Base-by-base conservation (phyloP, 2,888 invertebrate species). In the Campoletis raptor region DNA sequence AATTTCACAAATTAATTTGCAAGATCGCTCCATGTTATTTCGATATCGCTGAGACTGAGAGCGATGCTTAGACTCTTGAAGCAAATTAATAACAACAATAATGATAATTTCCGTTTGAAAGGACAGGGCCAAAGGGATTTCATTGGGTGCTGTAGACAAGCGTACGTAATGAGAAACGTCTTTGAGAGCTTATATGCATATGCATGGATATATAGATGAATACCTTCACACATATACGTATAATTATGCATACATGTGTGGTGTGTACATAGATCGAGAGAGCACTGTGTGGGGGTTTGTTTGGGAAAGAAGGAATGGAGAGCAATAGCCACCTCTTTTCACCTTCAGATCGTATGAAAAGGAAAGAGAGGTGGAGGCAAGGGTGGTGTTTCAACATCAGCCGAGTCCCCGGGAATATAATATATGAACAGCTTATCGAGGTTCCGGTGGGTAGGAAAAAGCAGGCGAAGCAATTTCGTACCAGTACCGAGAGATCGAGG, bases 391-490 rank as follows among this genome's bases (percentile, higher is more conserved):
- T 64, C 54, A 69, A 81, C 69, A 61, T 74, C 37, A 64, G 52
- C 52, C n/a, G 52, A 64, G 72, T 70, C 57, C 30, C 57, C 24
- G 81, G 69, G 86, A 86, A 84, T 74, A 86, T 84, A 84, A 86
- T 86, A 81, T 84, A 86, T 67, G 81, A 78, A 86, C 73, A 78
- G 86, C 84, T 84, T 86, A 86, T 86, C 86, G 80, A 61, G 73
- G 66, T 72, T 76, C 64, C 67, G 85, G 66, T 67, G 67, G 67
- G 24, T 66, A 61, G 37, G 36, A 21, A 37, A 21, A 42, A 18
- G 70, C 48, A 30, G 36, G 66, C 80, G 42, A 52, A 83, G 86
- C 86, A 86, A 86, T 86, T 86, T 81, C 86, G 72, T 73, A 24
- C 72, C 76, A 30, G 48, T 70, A 76, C 67, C 54, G 37, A 42